Percentiles rank a stretch among this genome's conserved stretches.
phyloP scores from a whole-genome alignment of 92 coral and sea anemone species.

The Diadumene lineata region DNA sequence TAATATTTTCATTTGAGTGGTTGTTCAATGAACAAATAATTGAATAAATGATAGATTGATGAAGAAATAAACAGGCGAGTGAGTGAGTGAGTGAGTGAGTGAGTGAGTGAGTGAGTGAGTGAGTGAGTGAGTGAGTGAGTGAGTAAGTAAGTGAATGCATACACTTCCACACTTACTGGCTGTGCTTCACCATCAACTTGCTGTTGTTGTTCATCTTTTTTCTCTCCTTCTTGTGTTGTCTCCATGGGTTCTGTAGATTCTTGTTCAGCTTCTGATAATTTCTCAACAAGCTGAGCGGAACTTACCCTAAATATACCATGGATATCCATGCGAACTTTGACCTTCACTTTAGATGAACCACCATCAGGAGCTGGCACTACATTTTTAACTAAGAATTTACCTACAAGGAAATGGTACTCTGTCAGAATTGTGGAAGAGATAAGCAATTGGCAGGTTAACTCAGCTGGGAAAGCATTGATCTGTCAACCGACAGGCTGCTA shows the following conservation, averaged over 20 bases:
- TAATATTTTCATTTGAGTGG: too few species aligned
- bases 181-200: conserved; percentile 33
- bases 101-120: too few species aligned
- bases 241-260: conserved; percentile 75
- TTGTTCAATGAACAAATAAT: too few species aligned
- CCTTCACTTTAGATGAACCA: conserved; percentile 82
- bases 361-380: conserved; percentile 87
- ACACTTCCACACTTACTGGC: neutral
- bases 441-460: too few species aligned
- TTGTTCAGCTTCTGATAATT: conserved; percentile 53
- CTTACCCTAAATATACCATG: conserved; percentile 86
- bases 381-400: conserved; percentile 82
- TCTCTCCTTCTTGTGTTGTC: conserved; percentile 58
- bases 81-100: too few species aligned
- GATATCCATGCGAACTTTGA: conserved; percentile 83
- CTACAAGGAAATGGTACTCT: conserved; percentile 40
- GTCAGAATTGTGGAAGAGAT: too few species aligned
- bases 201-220: conserved; percentile 41
- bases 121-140: neutral
- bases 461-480: too few species aligned
- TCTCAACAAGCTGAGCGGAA: conserved; percentile 86
- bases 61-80: too few species aligned
- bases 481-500: too few species aligned
- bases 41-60: too few species aligned
- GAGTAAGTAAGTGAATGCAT: neutral